These are phyloP conservation scores for Wasmannia auropunctata DNA, from an alignment of 1,140 invertebrate species.

Conservation along the genomic window DNA sequence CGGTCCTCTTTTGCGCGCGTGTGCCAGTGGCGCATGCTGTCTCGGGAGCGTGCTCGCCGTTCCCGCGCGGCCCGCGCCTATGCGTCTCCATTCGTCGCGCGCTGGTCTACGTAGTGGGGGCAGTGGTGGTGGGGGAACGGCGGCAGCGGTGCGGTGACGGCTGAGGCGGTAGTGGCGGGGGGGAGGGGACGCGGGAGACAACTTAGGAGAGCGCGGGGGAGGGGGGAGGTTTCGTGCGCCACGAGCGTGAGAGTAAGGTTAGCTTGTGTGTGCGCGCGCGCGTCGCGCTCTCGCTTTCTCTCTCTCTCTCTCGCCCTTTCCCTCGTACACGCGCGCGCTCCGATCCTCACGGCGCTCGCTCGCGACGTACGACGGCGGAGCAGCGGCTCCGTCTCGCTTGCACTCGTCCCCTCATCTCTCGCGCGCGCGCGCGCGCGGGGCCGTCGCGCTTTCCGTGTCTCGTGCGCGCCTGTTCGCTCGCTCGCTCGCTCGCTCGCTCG, in stretches of 20 bases:
- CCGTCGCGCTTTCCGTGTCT: not conserved
- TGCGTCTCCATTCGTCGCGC: conserved; percentile 67
- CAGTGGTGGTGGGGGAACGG: not conserved
- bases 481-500: not conserved
- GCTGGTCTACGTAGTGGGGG: conserved; percentile 64
- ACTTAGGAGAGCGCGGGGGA: conserved; percentile 21
- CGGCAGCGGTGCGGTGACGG: not conserved
- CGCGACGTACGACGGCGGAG: too few species aligned
- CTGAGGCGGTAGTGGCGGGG: not conserved
- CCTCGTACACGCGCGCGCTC: conserved; percentile 60
- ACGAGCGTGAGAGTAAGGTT: conserved; percentile 65
- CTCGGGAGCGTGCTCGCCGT: conserved; percentile 10
- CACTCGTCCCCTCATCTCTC: not conserved
- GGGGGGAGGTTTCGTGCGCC: conserved; percentile 44
- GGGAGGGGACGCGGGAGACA: not conserved
- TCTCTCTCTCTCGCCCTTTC: conserved; percentile 43
- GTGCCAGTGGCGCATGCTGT: conserved; percentile 22
- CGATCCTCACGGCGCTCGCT: conserved; percentile 12
- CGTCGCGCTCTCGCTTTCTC: conserved; percentile 52
- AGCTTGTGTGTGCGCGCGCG: conserved; percentile 60
- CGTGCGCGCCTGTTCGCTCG: not conserved
- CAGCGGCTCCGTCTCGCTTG: not conserved
- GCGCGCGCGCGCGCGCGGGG: not conserved
- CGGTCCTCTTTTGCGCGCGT: not conserved
- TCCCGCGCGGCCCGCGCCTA: conserved; percentile 74